phyloP scores from a whole-genome alignment of 2,113 vertebrate genomes.

The Toxotes jaculatrix region DNA sequence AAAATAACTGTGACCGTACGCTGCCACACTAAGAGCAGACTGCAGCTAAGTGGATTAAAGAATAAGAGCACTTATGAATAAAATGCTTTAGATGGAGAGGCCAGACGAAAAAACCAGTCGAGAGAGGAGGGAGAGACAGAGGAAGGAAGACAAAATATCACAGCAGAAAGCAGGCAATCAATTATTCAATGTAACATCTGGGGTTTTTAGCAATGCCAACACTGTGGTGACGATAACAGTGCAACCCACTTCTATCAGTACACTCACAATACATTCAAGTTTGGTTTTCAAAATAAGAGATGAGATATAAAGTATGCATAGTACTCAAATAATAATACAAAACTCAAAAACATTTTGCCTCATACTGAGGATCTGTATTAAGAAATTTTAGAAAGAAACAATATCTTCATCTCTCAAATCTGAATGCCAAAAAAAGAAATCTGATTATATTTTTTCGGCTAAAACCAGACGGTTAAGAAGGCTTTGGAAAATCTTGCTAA shows the following conservation, averaged over 20 bases:
- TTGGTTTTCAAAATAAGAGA: conserved; percentile 1
- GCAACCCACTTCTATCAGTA: conserved; percentile 2
- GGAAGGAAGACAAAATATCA: conserved; percentile 52
- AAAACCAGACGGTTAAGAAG: conserved; percentile 56
- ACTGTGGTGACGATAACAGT: conserved; percentile 11
- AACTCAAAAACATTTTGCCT: background rate
- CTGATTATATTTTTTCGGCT: conserved; percentile 10
- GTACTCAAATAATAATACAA: background rate
- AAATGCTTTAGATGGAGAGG: conserved; percentile 58
- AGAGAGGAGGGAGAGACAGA: background rate
- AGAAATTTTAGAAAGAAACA: background rate
- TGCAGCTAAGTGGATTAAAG: conserved; percentile 73
- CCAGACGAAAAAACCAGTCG: conserved; percentile 10
- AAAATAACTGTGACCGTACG: conserved; percentile 52
- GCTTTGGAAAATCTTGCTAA: conserved; percentile 71
- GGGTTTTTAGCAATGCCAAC: conserved; percentile 49
- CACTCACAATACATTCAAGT: background rate
- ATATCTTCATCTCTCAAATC: background rate
- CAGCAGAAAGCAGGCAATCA: conserved; percentile 53
- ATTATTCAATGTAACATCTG: conserved; percentile 74
- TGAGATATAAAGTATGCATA: background rate
- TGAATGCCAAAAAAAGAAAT: conserved; percentile 16
- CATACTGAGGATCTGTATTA: background rate
- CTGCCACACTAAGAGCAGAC: conserved; percentile 48
- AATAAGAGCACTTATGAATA: conserved; percentile 64